A percentile compares a stretch with the other conserved stretches of the same genome.
Evolutionary conservation across 2,113 vertebrate genomes (phyloP).

Genomic region (Scytalopus superciliaris): DNA sequence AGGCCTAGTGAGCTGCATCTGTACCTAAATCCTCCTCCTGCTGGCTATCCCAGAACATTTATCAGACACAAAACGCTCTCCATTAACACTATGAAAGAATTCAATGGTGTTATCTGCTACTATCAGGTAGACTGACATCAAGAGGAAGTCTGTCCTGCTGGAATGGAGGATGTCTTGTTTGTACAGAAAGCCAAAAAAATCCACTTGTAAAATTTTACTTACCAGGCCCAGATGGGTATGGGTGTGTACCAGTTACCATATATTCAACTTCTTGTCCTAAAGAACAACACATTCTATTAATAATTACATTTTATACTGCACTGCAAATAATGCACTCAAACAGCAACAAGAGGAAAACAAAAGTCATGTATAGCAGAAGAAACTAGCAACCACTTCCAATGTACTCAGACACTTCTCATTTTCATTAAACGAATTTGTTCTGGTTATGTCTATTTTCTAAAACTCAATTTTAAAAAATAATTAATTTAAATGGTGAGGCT

Average conservation of each 20-base stretch:
- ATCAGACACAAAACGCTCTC: background rate
- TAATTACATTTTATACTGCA: background rate
- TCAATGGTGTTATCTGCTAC: background rate
- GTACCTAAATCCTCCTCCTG: background rate
- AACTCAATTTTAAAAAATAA: background rate
- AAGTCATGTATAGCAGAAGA: background rate
- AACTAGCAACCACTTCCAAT: background rate
- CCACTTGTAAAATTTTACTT: constrained; percentile 1
- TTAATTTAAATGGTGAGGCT: background rate
- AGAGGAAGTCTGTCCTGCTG: background rate
- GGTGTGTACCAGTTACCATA: constrained; percentile 94
- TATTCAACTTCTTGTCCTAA: constrained; percentile 89
- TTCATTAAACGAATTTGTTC: background rate
- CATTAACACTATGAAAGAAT: background rate
- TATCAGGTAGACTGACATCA: background rate
- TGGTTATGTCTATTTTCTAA: background rate
- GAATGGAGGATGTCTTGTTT: background rate
- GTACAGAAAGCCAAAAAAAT: background rate
- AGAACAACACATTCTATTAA: background rate
- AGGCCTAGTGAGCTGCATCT: background rate
- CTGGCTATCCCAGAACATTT: background rate
- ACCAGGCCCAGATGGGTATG: constrained; percentile 95
- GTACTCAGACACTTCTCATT: background rate
- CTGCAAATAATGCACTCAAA: background rate
- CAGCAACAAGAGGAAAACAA: background rate